Base-by-base conservation (phyloP, 2,797 vertebrate genomes). In the Poeciliopsis presidionis region DNA sequence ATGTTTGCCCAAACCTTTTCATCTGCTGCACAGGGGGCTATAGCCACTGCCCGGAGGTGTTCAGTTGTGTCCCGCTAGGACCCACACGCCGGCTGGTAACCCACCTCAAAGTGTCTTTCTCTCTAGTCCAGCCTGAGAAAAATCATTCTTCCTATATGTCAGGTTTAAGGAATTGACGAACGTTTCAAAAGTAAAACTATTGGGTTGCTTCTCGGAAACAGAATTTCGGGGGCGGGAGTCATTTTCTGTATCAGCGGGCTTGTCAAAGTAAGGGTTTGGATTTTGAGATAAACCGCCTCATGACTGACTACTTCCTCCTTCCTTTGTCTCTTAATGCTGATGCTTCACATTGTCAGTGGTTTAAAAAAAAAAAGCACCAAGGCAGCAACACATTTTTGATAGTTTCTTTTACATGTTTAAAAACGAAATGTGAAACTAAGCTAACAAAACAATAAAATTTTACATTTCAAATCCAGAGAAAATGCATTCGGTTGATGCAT, bases 1-100 rank as follows among this genome's bases (percentile, higher is more conserved):
- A 96, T 95, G 95, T 96, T 96, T 97, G 96, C 96, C 96, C 95
- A 94, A 95, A 96, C 96, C 94, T 97, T 95, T 97, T 96, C 95
- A 92, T 96, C 95, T 97, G 96, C 96, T 96, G 90, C 95, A 96
- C 96, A 96, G 96, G 94, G 94, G 96, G 96, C 95, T 96, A 96
- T 97, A 97, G 95, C 96, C 96, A 96, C 95, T 97, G 96, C 93
- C 96, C 94, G 96, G 95, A 97, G 95, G 93, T 94, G 95, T 96
- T 97, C 95, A 95, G 93, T 91, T 96, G 96, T 95, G 95, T 96
- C 94, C 94, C 94, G 91, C 90, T 94, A 95, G 96, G 95, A 97
- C 91, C 95, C 51, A 94, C 89, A 94, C 96, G 95, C 95, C 96
- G 94, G 95, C 96, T 96, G 95, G 95, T 97, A 97, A 97, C 96